Evolutionary conservation across 2,888 invertebrate genomes (phyloP), one percentile per base, ranked within the genome.

Genomic region (Troilus luridus): DNA sequence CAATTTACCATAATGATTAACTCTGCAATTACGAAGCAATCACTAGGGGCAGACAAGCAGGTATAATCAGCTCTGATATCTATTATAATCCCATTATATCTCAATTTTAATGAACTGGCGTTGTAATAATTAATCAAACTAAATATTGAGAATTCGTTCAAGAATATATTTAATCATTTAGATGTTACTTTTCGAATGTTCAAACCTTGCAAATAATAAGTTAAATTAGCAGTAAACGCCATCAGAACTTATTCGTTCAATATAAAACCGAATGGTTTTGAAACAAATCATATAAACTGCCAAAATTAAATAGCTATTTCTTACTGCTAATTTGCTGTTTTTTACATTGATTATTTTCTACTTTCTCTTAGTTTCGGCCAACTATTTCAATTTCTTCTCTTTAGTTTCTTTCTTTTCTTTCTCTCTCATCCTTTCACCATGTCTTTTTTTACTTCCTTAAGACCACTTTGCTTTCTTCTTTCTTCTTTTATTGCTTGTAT

Each of bases 1-100:
- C 27, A 41, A 77, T 77, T 77, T 17, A 41, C 27, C 72, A 77
- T 77, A 77, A 77, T 41, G 17, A 77, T 77, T 77, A 77, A 77
- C 19, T 17, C 17, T 7, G 72, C 72, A 77, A 77, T 77, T 19
- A 77, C 17, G 27, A 41, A 17, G 41, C 27, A 77, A 77, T 77
- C 41, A 41, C 72, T 41, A 5, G 5, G 72, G 7, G 72, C 72
- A 77, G 72, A 67, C 72, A 77, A 77, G 72, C 27, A 77, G 72
- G 27, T 7, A 14, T 41, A 77, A 77, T 41, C 72, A 77, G 72
- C 41, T 21, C 72, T 77, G 72, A 27, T 41, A 41, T 19, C n/a
- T 77, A 41, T 17, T 17, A 14, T 41, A 77, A 77, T 77, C 41
- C 17, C 17, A 41, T 27, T 17, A 77, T 77, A 67, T 12, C 24